Base-by-base conservation (phyloP, 2,797 vertebrate genomes). In the Pangasius mekongensis region DNA sequence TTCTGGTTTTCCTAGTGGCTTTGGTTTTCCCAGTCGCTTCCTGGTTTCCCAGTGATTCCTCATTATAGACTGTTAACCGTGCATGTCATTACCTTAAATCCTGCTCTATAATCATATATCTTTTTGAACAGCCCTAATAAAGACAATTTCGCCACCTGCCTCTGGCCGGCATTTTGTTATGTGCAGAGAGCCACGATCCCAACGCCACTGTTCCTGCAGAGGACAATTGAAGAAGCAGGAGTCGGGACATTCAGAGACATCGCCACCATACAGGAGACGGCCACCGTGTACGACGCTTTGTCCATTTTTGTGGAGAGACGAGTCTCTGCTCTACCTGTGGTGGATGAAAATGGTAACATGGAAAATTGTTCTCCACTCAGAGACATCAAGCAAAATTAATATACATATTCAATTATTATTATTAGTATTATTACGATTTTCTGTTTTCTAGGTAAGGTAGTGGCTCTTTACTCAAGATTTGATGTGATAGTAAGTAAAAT, bases 401-500 rank as follows among this genome's bases (percentile, higher is more conserved):
- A 30, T n/a, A 30, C 5, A 8, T 39, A 71, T 67, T 36, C 10
- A 30, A 27, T 20, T 54, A 56, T 78, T 33, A 18, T 56, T 36
- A 58, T 10, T 56, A 20, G 56, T 33, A 33, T 56, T 36, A 9
- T 77, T 77, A 56, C 22, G 13, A 27, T 6, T 83, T 36, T 33
- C 47, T 20, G 5, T 81, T 88, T 64, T 91, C 2, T 92, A 99
- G 98, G 97, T 67, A 96, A 94, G 91, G 98, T 99, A 14, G 97
- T 99, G 27, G 97, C 98, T 0, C 96, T 99, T 87, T 99, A 99
- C 91, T 98, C 98, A 1, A 96, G 97, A 87, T 99, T 99, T 2
- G 98, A 99, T 2, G 98, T 99, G 67, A 99, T 99, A 90, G 98
- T 99, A 92, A 98, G 98, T 89, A 73, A 49, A 67, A 30, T 64